Evolutionary conservation across 2,888 invertebrate species (phyloP), one percentile per base, ranked within the genome.

Genomic region (Pyrrhosoma nymphula): DNA sequence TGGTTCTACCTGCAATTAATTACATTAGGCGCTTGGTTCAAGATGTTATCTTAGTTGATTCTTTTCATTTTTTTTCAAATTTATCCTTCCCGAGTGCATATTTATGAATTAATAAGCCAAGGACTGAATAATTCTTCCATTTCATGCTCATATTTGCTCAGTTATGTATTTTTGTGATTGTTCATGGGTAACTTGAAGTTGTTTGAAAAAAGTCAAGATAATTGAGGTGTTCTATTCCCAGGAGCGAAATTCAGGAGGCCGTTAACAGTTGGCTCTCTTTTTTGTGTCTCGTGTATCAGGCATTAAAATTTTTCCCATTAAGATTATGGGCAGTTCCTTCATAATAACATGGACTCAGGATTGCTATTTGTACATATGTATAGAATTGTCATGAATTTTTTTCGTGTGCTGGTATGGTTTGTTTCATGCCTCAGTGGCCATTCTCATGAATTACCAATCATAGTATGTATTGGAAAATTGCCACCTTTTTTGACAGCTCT

Each of bases 341-440:
- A n/a, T 69, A 69, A 93, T 47, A 75, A 69, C 69, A 35, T 93
- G 93, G 93, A 69, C 93, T 93, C 93, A 93, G 93, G 93, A 93
- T 93, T 63, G 63, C 91, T 91, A 60, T 30, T 75, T 93, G 93
- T 93, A 93, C n/a, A 93, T 93, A 93, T 69, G 69, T 26, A 75
- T 75, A 75, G 93, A 69, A 47, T 18, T 93, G 26, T 69, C 89
- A 69, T 39, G n/a, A 69, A 93, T 93, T 69, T 63, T 93, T 75
- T 93, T n/a, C n/a, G n/a, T 18, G 39, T 89, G 39, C 23, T 89
- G 26, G 26, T 69, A 69, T 55, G 75, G 69, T 75, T 93, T 93
- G 26, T 56, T 75, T 93, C 23, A 55, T 69, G 93, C 93, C 69
- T n/a, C 35, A 26, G 18, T 82, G 35, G 82, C 82, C 35, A 82